Conservation (phyloP, 2,888 invertebrate species). For the Cantharis flavilabris region DNA sequence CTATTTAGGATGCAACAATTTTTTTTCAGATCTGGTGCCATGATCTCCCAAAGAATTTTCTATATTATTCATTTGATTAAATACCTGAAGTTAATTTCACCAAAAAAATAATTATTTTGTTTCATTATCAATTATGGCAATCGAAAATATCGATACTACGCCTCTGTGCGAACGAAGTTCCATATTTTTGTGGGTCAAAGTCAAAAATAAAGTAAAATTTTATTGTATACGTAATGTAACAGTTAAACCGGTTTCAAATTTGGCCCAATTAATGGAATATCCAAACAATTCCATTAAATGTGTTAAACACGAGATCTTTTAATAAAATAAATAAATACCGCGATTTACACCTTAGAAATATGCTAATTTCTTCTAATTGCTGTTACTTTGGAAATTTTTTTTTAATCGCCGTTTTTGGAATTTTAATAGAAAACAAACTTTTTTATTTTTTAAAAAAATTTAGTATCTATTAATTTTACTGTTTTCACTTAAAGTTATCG, state of each 20-base stretch:
- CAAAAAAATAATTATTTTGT: neutral
- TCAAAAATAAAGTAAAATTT: neutral
- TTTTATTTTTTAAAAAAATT: too few relatives aligned
- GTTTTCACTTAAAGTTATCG: neutral
- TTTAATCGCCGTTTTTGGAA: neutral
- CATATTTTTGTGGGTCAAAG: neutral
- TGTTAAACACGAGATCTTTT: neutral
- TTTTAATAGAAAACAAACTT: neutral
- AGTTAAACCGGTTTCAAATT: conserved; percentile 2
- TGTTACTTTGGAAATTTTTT: neutral
- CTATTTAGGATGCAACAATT: too few relatives aligned
- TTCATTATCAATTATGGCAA: neutral
- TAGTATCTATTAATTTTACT: neutral
- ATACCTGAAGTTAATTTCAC: neutral
- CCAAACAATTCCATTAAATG: neutral
- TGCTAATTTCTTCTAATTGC: neutral
- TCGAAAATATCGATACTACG: neutral
- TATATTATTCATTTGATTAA: too few relatives aligned
- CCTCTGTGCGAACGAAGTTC: neutral
- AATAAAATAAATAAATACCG: neutral
- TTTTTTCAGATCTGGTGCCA: neutral
- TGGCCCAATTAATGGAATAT: neutral
- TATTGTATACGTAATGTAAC: neutral
- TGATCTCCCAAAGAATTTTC: neutral
- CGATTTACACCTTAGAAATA: neutral